Evolutionary conservation across 2,888 invertebrate species (phyloP).

Genomic region (Barypeithes pellucidus): DNA sequence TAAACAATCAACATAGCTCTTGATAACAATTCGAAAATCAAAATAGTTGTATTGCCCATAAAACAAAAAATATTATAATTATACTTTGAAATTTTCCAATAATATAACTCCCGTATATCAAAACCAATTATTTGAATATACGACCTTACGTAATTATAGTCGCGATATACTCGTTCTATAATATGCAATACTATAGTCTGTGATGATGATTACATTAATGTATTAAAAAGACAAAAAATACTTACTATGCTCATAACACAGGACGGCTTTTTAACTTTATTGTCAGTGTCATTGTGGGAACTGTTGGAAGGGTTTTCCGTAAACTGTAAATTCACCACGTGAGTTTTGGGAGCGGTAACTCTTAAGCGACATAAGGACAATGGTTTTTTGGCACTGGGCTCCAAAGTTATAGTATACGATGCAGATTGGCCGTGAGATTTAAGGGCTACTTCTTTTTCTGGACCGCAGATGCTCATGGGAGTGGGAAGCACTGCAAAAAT

Average conservation of each 20-base stretch:
- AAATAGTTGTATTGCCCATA: too few relatives aligned
- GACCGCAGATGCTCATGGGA: slow-evolving; percentile 57
- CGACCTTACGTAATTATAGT: too few relatives aligned
- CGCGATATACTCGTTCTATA: too few relatives aligned
- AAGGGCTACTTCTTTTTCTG: slow-evolving; percentile 57
- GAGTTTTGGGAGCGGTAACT: slow-evolving; percentile 63
- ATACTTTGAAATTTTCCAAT: too few relatives aligned
- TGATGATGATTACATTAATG: too few relatives aligned
- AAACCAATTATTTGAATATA: too few relatives aligned
- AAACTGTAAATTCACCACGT: slow-evolving; percentile 63
- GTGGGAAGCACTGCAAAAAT: slow-evolving; percentile 32
- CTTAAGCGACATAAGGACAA: slow-evolving; percentile 58
- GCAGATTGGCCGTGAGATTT: slow-evolving; percentile 58
- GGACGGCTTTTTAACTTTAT: slow-evolving; percentile 45
- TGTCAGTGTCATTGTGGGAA: slow-evolving; percentile 25
- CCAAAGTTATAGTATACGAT: slow-evolving; percentile 58
- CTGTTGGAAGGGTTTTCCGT: slow-evolving; percentile 51
- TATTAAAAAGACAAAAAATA: slow-evolving; percentile 27
- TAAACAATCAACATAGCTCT: too few relatives aligned
- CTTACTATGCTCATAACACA: slow-evolving; percentile 64
- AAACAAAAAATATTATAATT: too few relatives aligned
- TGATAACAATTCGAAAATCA: too few relatives aligned
- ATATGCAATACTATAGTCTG: too few relatives aligned
- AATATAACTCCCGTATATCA: too few relatives aligned
- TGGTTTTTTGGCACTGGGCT: slow-evolving; percentile 46